Evolutionary conservation across 2,113 vertebrate species (phyloP), one percentile per base, ranked within the genome.

Genomic region (Myiagra hebetior): DNA sequence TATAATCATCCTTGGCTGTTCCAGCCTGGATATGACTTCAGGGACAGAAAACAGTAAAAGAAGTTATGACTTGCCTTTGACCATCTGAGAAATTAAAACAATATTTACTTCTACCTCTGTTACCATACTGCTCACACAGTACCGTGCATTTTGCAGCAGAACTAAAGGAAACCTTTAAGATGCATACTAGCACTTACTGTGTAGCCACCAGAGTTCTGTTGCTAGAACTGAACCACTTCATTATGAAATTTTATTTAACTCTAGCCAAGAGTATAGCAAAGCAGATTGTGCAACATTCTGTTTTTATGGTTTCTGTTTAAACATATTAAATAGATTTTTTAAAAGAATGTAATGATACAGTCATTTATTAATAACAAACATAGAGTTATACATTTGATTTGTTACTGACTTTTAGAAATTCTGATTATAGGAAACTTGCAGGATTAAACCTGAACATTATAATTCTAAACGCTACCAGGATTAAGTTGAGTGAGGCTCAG

Each of bases 11-110:
- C 80, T 67, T 74, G 55, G 17, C 62, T 89, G 81, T 69, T 90
- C 79, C 41, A 65, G 69, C 55, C 57, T 89, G 90, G 70, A 87
- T 97, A 92, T 97, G 62, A 95, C 93, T 97, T 93, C 95, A 77
- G 69, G 30, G 63, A 24, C 41, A 68, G 64, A 89, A 93, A 93
- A 96, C 80, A 97, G 50, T 84, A 57, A 96, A 95, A 97, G 55
- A 60, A 90, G 65, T 64, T 94, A 64, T 26, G 55, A 79, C 42
- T 81, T 15, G 76, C 19, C 69, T 70, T 86, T 74, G 35, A 21
- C 39, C 10, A 42, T 17, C 27, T 59, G 13, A 64, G 39, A 85
- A 41, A 74, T 76, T 75, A 63, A 88, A 82, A 22, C 18, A 60
- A 22, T 33, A 50, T 68, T 88, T 85, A 57, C 5, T 85, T 92